Evolutionary conservation across 2,797 vertebrate genomes (phyloP), one percentile per base, ranked within the genome.

Genomic region (Gymnodraco acuticeps): DNA sequence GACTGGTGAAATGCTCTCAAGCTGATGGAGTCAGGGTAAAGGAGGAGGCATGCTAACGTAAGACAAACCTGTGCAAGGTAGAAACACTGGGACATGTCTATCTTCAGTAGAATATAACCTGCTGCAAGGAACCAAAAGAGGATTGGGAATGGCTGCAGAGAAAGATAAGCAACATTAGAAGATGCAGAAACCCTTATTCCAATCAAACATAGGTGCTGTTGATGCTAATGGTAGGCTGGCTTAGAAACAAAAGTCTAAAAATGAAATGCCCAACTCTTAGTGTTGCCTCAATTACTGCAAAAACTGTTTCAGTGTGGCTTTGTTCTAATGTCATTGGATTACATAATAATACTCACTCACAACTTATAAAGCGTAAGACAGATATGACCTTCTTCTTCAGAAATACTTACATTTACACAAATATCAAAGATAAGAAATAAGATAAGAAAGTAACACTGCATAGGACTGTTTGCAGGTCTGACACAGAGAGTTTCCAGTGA

Each of bases 401-500:
- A 15, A 41, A 53, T 20, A 52, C 50, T 20, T 76, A 31, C 10
- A 52, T 55, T 16, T 11, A 54, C 31, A 31, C 52, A 38, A 38
- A 38, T 8, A 38, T 38, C 33, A 38, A 38, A 38, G 33, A 38
- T 38, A 38, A 9, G 33, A 9, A 38, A 38, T 38, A 38, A 38
- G 33, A 20, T 73, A 17, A 54, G 45, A 50, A 72, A 55, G 1
- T 17, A 56, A 45, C 19, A 55, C 45, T 64, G 15, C 16, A 55
- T 68, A 45, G 41, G 42, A 46, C 10, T 58, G 12, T 66, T 31
- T 55, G 45, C 48, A 77, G 15, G 19, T 63, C 42, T 76, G 45
- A 45, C 41, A 50, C 0, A 71, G 65, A 88, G 90, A 89, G 87
- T 91, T 92, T 88, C 55, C 82, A 23, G 9, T 86, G 85, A 88